These are phyloP conservation scores for Piprites chloris DNA, from an alignment of 2,113 vertebrate genomes.

Conservation along the genomic window DNA sequence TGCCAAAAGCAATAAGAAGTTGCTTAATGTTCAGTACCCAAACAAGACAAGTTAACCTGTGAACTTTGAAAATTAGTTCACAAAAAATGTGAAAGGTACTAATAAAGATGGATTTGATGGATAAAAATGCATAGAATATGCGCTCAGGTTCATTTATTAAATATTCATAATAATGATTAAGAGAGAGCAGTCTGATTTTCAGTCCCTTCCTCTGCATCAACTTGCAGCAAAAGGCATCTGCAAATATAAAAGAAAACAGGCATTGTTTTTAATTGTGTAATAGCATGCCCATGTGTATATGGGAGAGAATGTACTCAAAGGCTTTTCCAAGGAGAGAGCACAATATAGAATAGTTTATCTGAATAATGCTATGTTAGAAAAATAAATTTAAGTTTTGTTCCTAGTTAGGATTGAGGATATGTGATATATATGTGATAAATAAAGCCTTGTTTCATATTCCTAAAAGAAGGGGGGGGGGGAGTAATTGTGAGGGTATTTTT, in stretches of 20 bases:
- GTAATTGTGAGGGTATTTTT: accelerated
- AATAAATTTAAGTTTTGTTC: neutral
- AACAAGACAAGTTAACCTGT: slow-evolving; percentile 38
- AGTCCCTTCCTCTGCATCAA: neutral
- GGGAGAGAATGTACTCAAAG: neutral
- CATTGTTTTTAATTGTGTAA: neutral
- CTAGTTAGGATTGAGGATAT: neutral
- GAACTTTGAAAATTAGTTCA: slow-evolving; percentile 38
- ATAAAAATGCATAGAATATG: neutral
- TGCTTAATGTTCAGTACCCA: slow-evolving; percentile 11
- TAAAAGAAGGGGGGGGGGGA: neutral
- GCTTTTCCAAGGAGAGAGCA: neutral
- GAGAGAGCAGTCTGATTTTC: neutral
- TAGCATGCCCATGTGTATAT: neutral
- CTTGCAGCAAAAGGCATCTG: neutral
- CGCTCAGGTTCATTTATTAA: slow-evolving; percentile 29
- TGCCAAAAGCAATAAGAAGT: slow-evolving; percentile 14
- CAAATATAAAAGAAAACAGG: neutral
- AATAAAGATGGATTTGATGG: slow-evolving; percentile 29
- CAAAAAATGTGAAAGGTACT: neutral
- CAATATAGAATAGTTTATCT: neutral
- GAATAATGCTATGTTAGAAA: neutral
- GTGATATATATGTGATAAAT: neutral
- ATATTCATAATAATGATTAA: slow-evolving; percentile 5
- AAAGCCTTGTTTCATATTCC: neutral